Evolutionary conservation across 2,888 invertebrate species (phyloP), one percentile per base, ranked within the genome.

Genomic region (Stratiomys singularior): DNA sequence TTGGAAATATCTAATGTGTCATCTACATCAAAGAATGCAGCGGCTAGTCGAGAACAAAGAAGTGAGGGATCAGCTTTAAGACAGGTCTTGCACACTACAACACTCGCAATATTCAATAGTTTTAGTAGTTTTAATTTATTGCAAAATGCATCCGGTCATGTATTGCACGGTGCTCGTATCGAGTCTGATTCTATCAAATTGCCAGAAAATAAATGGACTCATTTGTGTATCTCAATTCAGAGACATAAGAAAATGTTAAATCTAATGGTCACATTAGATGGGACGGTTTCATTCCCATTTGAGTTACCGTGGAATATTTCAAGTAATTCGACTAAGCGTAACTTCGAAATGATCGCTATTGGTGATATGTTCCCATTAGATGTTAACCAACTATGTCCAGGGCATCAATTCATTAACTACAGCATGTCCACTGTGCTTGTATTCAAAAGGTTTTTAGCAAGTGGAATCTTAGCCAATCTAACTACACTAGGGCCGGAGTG

Each of bases 401-500:
- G 82, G 18, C 58, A 67, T 18, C 27, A 77, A 15, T 52, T 46
- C 4, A 80, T 85, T 0, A 83, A 84, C 2, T 83, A 84, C 76
- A 82, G 84, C 1, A 77, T 87, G 2, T 84, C 87, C 2, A 87
- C 85, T 82, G 77, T 87, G n/a, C 83, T 87, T 78, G 80, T 87
- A 4, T 87, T 87, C 80, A 84, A 84, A 79, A 83, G 84, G 1
- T 82, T 83, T 13, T 79, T 87, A 0, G 76, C 74, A 0, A 81
- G 83, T 1, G 84, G 82, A 21, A 80, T 83, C 0, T 80, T 87
- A 76, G 80, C 85, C 13, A 84, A 85, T 80, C 80, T 88, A 23
- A 86, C 86, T 0, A 85, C 87, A 13, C 83, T 87, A 83, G 87
- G 87, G 0, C 87, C 88, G 1, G 86, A 88, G 77, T 87, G 85